Conservation (phyloP, 2,888 invertebrate genomes). For the Lepidocyrtinus sp. region DNA sequence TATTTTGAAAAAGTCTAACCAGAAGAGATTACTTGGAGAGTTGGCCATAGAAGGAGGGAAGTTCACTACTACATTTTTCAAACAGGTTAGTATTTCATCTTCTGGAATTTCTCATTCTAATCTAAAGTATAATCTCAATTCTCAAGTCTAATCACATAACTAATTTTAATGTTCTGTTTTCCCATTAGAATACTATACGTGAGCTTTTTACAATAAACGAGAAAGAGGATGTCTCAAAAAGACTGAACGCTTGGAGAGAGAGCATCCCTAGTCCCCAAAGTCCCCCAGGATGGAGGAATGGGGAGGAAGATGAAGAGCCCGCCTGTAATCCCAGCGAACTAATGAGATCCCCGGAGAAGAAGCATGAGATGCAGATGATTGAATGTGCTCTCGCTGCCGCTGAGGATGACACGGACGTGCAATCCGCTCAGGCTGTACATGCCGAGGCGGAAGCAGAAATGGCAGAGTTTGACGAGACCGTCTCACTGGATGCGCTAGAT, state of each 20-base stretch:
- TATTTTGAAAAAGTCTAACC: conserved; percentile 98
- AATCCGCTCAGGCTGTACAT: conserved; percentile 89
- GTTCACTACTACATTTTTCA: conserved; percentile 97
- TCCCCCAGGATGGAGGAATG: neutral
- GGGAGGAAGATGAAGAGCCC: conserved; percentile 30
- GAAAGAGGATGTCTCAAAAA: conserved; percentile 77
- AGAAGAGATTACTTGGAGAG: conserved; percentile 95
- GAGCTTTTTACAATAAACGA: conserved; percentile 89
- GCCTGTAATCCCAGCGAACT: conserved; percentile 24
- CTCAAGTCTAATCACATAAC: neutral
- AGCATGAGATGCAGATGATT: conserved; percentile 61
- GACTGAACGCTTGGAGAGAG: conserved; percentile 75
- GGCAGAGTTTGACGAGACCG: conserved; percentile 96
- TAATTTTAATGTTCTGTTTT: conserved; percentile 64
- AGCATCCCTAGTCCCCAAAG: conserved; percentile 16
- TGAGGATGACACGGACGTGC: conserved; percentile 95
- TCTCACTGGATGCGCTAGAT: conserved; percentile 80
- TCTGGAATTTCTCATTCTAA: too few relatives aligned
- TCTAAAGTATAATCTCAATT: too few relatives aligned
- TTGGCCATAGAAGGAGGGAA: conserved; percentile 99
- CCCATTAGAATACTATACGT: conserved; percentile 87
- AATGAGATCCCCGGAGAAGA: conserved; percentile 43
- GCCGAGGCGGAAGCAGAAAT: conserved; percentile 90
- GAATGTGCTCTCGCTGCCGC: conserved; percentile 91
- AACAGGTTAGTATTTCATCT: conserved; percentile 77